phyloP scores from a whole-genome alignment of 2,113 vertebrate genomes.

The Gulo gulo region DNA sequence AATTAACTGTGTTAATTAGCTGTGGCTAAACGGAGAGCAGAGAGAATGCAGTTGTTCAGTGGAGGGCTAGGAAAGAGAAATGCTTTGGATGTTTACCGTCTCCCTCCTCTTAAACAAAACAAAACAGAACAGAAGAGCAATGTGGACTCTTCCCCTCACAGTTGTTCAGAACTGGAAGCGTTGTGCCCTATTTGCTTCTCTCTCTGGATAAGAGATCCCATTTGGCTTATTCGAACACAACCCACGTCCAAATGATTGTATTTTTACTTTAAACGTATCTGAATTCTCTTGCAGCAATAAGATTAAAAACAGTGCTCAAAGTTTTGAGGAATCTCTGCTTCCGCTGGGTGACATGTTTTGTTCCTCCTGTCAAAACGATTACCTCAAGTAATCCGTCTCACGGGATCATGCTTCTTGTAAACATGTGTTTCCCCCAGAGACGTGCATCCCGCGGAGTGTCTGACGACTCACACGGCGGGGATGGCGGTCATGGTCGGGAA shows the following conservation, averaged over 20 bases:
- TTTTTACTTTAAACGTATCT: constrained; percentile 73
- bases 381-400: constrained; percentile 67
- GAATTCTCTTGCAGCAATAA: constrained; percentile 70
- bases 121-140: background rate
- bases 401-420: constrained; percentile 72
- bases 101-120: background rate
- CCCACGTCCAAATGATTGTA: constrained; percentile 63
- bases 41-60: background rate
- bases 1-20: background rate
- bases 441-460: constrained; percentile 54
- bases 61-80: constrained; percentile 58
- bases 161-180: background rate
- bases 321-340: constrained; percentile 72
- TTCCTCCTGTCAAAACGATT: constrained; percentile 73
- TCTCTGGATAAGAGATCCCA: background rate
- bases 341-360: constrained; percentile 71
- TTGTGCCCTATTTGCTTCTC: background rate
- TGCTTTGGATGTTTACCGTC: background rate
- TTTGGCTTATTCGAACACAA: constrained; percentile 76
- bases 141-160: background rate
- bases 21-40: background rate
- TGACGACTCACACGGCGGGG: constrained; percentile 62
- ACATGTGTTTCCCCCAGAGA: constrained; percentile 53
- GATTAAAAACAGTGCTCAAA: constrained; percentile 68
- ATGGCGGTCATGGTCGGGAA: constrained; percentile 53